phyloP scores from a whole-genome alignment of 2,888 invertebrate genomes.

The Syritta pipiens region DNA sequence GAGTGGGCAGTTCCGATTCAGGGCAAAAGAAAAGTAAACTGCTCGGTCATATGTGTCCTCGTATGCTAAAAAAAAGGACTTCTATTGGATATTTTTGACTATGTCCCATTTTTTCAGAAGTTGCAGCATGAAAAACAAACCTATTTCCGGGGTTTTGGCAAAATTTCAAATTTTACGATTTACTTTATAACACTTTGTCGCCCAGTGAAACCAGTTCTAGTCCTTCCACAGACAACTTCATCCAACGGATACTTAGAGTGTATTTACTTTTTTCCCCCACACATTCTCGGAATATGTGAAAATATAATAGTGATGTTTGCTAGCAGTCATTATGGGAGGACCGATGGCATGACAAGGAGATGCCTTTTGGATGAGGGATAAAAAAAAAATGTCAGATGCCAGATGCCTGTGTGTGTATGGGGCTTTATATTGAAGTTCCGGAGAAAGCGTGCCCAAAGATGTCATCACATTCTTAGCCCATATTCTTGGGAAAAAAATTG shows the following conservation, averaged over 20 bases:
- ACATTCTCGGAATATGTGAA: not conserved
- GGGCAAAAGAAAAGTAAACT: not conserved
- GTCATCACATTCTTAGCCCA: not conserved
- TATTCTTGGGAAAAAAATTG: not conserved
- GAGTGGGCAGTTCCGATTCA: constrained; percentile 42
- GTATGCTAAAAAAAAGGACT: constrained; percentile 35
- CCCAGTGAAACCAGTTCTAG: not conserved
- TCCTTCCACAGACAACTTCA: too few relatives aligned
- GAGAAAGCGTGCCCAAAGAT: not conserved
- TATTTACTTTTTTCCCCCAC: constrained; percentile 4
- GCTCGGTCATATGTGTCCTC: constrained; percentile 34
- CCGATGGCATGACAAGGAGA: not conserved
- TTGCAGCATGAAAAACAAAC: too few relatives aligned
- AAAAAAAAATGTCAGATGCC: not conserved
- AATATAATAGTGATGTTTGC: constrained; percentile 9
- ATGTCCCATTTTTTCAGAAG: not conserved
- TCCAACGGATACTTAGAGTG: not conserved
- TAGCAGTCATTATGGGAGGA: not conserved
- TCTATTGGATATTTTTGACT: constrained; percentile 52
- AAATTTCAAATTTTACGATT: constrained; percentile 51
- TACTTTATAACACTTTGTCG: constrained; percentile 58
- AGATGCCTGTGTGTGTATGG: too few relatives aligned
- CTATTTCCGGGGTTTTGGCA: constrained; percentile 45
- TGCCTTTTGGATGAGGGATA: not conserved
- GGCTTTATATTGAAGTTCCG: not conserved